phyloP scores from a whole-genome alignment of 2,888 invertebrate species.

The Chloromyia formosa region DNA sequence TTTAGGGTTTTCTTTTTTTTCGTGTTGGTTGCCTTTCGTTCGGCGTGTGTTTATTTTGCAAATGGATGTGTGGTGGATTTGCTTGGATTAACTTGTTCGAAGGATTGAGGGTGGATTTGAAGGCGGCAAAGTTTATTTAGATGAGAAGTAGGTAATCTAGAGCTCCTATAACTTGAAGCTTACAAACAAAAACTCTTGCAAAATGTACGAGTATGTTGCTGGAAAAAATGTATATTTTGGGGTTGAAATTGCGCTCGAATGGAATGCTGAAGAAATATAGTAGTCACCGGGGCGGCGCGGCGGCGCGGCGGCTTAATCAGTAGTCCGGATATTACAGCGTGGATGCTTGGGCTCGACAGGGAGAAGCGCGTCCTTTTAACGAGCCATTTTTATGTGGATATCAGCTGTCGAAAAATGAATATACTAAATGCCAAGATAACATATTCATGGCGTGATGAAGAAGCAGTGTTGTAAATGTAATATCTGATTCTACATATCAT shows the following conservation, averaged over 20 bases:
- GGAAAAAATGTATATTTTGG: background rate
- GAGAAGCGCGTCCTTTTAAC: constrained; percentile 8
- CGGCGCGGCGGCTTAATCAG: constrained; percentile 3
- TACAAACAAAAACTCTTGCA: constrained; percentile 28
- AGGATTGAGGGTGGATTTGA: constrained; percentile 47
- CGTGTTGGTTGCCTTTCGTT: constrained; percentile 1
- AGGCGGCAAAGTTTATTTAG: constrained; percentile 44
- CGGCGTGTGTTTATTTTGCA: constrained; percentile 47
- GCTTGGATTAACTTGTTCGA: constrained; percentile 51
- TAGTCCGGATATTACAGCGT: constrained; percentile 24
- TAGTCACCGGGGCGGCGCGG: background rate
- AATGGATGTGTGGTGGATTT: constrained; percentile 51
- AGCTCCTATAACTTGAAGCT: constrained; percentile 10
- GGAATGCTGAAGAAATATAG: background rate
- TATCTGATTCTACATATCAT: constrained; percentile 34
- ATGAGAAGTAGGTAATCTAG: constrained; percentile 44
- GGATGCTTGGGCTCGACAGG: background rate
- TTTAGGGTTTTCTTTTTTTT: background rate
- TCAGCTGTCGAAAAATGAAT: constrained; percentile 39
- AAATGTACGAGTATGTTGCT: constrained; percentile 15
- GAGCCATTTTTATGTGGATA: constrained; percentile 22
- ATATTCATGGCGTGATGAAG: constrained; percentile 33
- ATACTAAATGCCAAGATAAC: constrained; percentile 34
- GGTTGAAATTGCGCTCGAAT: background rate
- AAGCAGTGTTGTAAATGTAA: constrained; percentile 25